Base-by-base conservation (phyloP, 2,888 invertebrate genomes). In the Oscheius onirici region DNA sequence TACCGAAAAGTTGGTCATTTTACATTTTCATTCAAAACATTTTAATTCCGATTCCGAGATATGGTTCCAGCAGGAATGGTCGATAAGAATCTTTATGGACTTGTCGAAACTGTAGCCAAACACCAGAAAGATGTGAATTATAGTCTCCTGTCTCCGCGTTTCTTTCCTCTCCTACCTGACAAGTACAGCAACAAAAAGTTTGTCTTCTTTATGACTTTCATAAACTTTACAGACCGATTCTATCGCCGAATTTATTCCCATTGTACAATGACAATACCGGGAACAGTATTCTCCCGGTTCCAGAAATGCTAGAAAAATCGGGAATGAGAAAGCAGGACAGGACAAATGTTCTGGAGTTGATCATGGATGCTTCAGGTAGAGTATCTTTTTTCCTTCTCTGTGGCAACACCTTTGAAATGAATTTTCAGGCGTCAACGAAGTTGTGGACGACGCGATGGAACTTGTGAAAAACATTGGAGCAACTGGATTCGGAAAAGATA, bases 191-290 rank as follows among this genome's bases (percentile, higher is more conserved):
- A 63, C 49, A 63, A 46, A 49, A 63, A 63, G 63, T 63, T 17
- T 8, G 49, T 24, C n/a, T 49, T 13, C 24, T 26, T 34, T 8
- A 26, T 28, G n/a, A 26, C 22, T 15, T 24, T 1, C 8, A 15
- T 13, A 13, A 24, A 20, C 52, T 26, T 69, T 80, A 28, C 66
- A 81, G 81, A 66, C 73, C 75, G 1, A 52, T 83, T 10, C 72
- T 83, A 2, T 83, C 83, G 2, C 83, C 83, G 3, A 74, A 76
- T 68, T 44, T 83, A 41, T 77, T 83, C 44, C 80, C 83, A 1
- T 65, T 83, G 28, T 83, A 82, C 69, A 70, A 76, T 11, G 83
- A 83, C 68, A 80, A 80, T 20, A 69, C 72, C 6, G 72, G 72
- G 1, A 80, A 80, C 46, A 73, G 78, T 52, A 71, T 81, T 26